Percentiles rank a stretch among this genome's conserved stretches.
Conservation (phyloP, 2,888 invertebrate genomes). For the Tetragonisca angustula region DNA sequence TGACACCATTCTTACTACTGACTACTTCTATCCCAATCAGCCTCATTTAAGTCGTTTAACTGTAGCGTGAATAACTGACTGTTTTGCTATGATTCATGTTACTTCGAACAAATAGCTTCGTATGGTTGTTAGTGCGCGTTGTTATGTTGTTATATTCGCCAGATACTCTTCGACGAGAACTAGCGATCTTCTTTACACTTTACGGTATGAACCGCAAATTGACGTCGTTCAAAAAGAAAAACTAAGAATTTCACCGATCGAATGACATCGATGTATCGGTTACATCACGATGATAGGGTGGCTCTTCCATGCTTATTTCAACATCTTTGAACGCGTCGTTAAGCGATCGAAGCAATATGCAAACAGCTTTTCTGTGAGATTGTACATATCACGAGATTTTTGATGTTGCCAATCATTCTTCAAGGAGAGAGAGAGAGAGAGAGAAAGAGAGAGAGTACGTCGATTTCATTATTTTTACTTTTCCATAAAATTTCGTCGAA, state of each 20-base stretch:
- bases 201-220: constrained; percentile 12
- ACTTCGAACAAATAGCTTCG: constrained; percentile 31
- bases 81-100: constrained; percentile 49
- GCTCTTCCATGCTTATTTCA: constrained; percentile 8
- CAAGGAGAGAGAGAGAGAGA: neutral
- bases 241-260: neutral
- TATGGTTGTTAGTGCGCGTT: constrained; percentile 44
- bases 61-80: constrained; percentile 32
- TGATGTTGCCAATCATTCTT: constrained; percentile 12
- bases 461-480: neutral
- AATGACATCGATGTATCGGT: constrained; percentile 19
- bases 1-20: constrained; percentile 39
- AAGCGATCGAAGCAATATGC: constrained; percentile 53
- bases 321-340: constrained; percentile 17
- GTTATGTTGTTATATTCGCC: constrained; percentile 30
- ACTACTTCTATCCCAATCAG: constrained; percentile 28
- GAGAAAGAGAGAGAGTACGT: neutral
- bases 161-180: constrained; percentile 20
- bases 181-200: neutral
- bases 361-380: constrained; percentile 45
- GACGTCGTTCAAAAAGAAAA: neutral
- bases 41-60: constrained; percentile 36
- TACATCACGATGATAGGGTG: constrained; percentile 44
- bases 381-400: constrained; percentile 61
- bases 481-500: neutral